Percentiles rank a stretch among this genome's conserved stretches.
phyloP scores from a whole-genome alignment of 2,888 invertebrate species.

The Thereva nobilitata region DNA sequence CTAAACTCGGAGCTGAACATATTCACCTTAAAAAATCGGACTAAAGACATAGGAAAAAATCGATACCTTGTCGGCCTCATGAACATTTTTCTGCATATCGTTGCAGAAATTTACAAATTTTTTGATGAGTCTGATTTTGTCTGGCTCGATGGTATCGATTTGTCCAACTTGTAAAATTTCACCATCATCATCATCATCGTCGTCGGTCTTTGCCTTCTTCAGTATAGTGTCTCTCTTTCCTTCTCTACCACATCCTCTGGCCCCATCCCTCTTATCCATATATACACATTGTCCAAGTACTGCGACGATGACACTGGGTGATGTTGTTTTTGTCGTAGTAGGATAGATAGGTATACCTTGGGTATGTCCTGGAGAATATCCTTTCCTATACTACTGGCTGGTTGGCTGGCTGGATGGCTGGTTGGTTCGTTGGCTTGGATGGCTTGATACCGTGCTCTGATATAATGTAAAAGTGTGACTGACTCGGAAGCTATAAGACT shows the following conservation, averaged over 20 bases:
- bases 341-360: too few species aligned
- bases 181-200: constrained; percentile 32
- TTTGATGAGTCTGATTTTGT: constrained; percentile 41
- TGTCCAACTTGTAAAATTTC: constrained; percentile 42
- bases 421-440: too few species aligned
- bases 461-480: constrained; percentile 28
- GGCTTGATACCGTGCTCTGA: constrained; percentile 2
- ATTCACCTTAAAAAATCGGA: constrained; percentile 6
- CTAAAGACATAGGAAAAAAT: constrained; percentile 20
- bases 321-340: too few species aligned
- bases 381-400: too few species aligned
- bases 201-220: constrained; percentile 25
- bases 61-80: constrained; percentile 29
- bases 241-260: constrained; percentile 10
- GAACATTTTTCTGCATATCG: constrained; percentile 35
- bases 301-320: too few species aligned
- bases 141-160: constrained; percentile 41
- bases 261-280: background rate
- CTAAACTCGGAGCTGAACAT: background rate
- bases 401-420: too few species aligned
- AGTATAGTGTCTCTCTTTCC: background rate
- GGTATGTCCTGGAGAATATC: too few species aligned
- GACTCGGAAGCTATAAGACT: constrained; percentile 15
- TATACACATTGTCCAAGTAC: too few species aligned
- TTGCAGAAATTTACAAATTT: constrained; percentile 36